These are phyloP conservation scores for Probaryconus sp. DNA, from an alignment of 1,140 invertebrate genomes.

Conservation along the genomic window DNA sequence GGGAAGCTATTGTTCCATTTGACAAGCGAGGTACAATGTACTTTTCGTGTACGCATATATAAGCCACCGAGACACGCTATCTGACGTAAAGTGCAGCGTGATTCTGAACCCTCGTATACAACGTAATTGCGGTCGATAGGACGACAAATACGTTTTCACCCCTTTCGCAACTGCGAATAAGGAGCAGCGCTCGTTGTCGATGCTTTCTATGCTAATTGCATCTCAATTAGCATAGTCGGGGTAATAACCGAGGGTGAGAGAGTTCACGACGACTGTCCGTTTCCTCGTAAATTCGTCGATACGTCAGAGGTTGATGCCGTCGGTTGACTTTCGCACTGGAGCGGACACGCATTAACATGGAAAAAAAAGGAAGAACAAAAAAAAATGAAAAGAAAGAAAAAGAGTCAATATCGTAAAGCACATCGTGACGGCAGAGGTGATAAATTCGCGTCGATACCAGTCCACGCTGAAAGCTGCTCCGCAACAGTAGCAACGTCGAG, in stretches of 20 bases:
- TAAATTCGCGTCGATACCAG: conserved; percentile 56
- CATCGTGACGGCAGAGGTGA: conserved; percentile 36
- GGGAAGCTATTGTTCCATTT: conserved; percentile 47
- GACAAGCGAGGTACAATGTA: conserved; percentile 55
- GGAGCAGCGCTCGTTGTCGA: conserved; percentile 64
- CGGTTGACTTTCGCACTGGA: conserved; percentile 39
- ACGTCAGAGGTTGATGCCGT: conserved; percentile 50
- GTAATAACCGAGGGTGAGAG: conserved; percentile 65
- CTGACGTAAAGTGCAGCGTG: conserved; percentile 58
- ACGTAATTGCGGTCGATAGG: conserved; percentile 74
- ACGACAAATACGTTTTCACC: conserved; percentile 71
- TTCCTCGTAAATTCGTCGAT: conserved; percentile 78
- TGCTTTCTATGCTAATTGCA: conserved; percentile 78
- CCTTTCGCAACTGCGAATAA: conserved; percentile 57
- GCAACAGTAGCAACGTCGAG: conserved; percentile 27
- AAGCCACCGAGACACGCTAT: conserved; percentile 26
- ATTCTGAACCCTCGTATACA: conserved; percentile 52
- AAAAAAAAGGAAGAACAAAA: conserved; percentile 14
- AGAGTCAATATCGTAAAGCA: conserved; percentile 77
- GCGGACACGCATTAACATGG: conserved; percentile 72
- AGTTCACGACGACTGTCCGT: conserved; percentile 69
- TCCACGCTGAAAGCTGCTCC: conserved; percentile 39
- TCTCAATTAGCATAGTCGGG: conserved; percentile 75
- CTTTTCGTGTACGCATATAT: conserved; percentile 45
- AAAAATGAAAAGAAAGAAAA: conserved; percentile 57